Evolutionary conservation across 2,888 invertebrate genomes (phyloP).

Genomic region (Proisotoma minuta): DNA sequence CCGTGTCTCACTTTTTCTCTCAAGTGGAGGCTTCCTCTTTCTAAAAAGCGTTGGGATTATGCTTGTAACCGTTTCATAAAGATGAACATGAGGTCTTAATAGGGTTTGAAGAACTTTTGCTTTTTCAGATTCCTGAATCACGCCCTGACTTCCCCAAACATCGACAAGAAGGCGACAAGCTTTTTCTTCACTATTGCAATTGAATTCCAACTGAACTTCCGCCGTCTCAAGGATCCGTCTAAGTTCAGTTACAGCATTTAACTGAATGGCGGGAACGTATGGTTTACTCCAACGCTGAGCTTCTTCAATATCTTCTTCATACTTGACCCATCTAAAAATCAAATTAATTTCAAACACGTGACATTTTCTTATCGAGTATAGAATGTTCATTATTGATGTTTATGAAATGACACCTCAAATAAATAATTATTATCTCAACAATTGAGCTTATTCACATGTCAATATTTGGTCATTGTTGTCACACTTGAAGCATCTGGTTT

Average conservation of each 20-base stretch:
- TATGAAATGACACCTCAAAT: too few relatives aligned
- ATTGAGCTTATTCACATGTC: too few relatives aligned
- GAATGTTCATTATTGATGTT: too few relatives aligned
- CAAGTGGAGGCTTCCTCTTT: background rate
- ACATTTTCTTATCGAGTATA: too few relatives aligned
- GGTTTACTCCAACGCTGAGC: background rate
- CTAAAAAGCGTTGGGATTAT: background rate
- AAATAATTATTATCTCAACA: too few relatives aligned
- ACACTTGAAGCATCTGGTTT: too few relatives aligned
- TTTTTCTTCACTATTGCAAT: background rate
- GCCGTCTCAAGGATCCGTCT: background rate
- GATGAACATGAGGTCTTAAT: background rate
- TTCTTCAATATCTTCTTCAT: background rate
- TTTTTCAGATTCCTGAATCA: background rate
- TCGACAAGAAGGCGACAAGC: background rate
- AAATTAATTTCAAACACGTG: too few relatives aligned
- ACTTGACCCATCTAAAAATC: background rate
- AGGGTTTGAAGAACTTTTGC: background rate
- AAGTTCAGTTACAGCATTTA: background rate
- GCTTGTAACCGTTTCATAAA: background rate
- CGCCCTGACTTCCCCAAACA: background rate
- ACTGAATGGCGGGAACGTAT: background rate
- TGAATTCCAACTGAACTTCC: background rate
- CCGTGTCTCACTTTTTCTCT: background rate
- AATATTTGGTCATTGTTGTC: too few relatives aligned